phyloP scores from a whole-genome alignment of 2,797 vertebrate species.

The Danio albolineatus region DNA sequence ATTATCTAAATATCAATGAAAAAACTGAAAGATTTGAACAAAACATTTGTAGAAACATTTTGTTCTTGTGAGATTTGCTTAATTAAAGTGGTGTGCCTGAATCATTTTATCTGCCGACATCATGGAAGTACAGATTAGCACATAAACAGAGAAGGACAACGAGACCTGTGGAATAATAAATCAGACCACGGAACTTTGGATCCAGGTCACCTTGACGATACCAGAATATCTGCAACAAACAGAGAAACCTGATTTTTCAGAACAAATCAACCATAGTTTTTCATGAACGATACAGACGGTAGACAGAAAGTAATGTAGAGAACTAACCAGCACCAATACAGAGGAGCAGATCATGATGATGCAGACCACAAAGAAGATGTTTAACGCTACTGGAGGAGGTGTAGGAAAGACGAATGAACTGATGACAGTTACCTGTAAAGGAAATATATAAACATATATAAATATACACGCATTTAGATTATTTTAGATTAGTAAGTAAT shows the following conservation, averaged over 20 bases:
- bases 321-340: constrained; percentile 86
- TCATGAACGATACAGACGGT: no score
- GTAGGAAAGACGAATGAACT: constrained; percentile 88
- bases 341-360: constrained; percentile 85
- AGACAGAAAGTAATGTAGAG: background rate
- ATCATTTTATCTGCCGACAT: constrained; percentile 82
- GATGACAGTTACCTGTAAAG: constrained; percentile 84
- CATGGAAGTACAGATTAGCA: constrained; percentile 90
- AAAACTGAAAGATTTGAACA: background rate
- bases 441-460: constrained; percentile 40
- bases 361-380: constrained; percentile 89
- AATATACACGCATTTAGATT: no score
- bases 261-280: no score
- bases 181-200: constrained; percentile 86
- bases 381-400: constrained; percentile 86
- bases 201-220: constrained; percentile 90
- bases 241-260: background rate
- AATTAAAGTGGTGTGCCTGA: background rate
- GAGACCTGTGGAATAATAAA: constrained; percentile 86
- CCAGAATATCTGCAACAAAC: constrained; percentile 83
- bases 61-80: background rate
- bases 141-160: constrained; percentile 87
- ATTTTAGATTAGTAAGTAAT: no score
- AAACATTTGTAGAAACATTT: background rate
- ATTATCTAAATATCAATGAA: background rate